These are phyloP conservation scores for Eupsilia transversa DNA, from an alignment of 2,888 invertebrate species.

Conservation along the genomic window DNA sequence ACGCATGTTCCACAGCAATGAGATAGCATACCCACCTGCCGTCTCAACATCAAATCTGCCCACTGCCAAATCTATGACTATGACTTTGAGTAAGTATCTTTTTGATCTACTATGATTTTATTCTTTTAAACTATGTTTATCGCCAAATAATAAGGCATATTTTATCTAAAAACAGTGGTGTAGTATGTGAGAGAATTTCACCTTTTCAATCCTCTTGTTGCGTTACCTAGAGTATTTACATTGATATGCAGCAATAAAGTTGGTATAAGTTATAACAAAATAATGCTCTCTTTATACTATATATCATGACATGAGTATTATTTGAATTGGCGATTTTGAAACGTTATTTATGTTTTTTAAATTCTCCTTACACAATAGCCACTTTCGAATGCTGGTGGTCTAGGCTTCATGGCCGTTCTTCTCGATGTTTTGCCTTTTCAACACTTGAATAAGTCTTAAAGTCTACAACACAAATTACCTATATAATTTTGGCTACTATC, in stretches of 20 bases:
- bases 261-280: too few relatives aligned
- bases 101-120: not conserved
- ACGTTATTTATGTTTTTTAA: slow-evolving; percentile 1
- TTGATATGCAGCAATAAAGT: too few relatives aligned
- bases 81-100: slow-evolving; percentile 79
- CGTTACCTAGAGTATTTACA: too few relatives aligned
- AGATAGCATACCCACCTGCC: slow-evolving; percentile 78
- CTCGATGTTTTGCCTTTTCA: not conserved
- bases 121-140: not conserved
- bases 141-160: not conserved
- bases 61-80: slow-evolving; percentile 73
- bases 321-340: too few relatives aligned
- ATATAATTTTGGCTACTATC: not conserved
- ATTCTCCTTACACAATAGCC: not conserved
- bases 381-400: not conserved
- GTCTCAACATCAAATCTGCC: slow-evolving; percentile 66
- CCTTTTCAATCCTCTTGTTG: too few relatives aligned
- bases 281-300: too few relatives aligned
- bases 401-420: not conserved
- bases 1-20: slow-evolving; percentile 86
- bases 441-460: not conserved
- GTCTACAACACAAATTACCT: not conserved
- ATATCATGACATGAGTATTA: not conserved
- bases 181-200: too few relatives aligned
- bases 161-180: too few relatives aligned